Base-by-base conservation (phyloP, 1,140 invertebrate genomes). In the Thrips palmi region DNA sequence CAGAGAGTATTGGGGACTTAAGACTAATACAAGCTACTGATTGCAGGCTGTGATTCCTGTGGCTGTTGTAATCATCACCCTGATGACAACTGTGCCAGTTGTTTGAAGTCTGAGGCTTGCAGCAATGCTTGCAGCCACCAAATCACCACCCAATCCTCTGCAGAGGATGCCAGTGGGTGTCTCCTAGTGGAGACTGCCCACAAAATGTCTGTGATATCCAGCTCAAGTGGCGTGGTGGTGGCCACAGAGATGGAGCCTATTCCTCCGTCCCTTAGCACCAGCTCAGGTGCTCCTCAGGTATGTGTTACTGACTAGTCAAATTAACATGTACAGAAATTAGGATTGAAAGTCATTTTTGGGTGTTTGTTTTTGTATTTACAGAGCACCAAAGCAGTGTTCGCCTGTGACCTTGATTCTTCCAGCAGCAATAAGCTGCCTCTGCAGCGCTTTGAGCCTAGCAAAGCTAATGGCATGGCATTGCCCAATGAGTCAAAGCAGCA, bases 181-280 rank as follows among this genome's bases (percentile, higher is more conserved):
- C 41, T 27, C n/a, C n/a, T n/a, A n/a, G n/a, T n/a, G n/a, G n/a
- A n/a, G n/a, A 40, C 11, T 24, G 28, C 41, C 35, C 17, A 31
- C 34, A 37, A 33, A 53, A 52, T 58, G 62, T 71, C 73, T 77
- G 73, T 77, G 73, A 77, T 77, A 76, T 64, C 66, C 65, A 71
- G 71, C 69, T 74, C 67, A 70, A 67, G 56, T 58, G 52, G 55
- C 46, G 51, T 59, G 57, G 60, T 17, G 23, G 32, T 47, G 47
- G 43, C 50, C 45, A 35, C 23, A 35, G 34, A 35, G 14, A 24
- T 30, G 38, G 34, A 35, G 41, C 28, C 41, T 43, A 40, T 37
- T 33, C 42, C 43, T 62, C 59, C 60, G 60, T 63, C 61, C 60
- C 60, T 56, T 53, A 33, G 19, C 32, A 31, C 33, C 31, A 37